Percentiles rank a stretch among this genome's conserved stretches.
Conservation (phyloP, 1,140 invertebrate genomes). For the Nixonia krombeini region DNA sequence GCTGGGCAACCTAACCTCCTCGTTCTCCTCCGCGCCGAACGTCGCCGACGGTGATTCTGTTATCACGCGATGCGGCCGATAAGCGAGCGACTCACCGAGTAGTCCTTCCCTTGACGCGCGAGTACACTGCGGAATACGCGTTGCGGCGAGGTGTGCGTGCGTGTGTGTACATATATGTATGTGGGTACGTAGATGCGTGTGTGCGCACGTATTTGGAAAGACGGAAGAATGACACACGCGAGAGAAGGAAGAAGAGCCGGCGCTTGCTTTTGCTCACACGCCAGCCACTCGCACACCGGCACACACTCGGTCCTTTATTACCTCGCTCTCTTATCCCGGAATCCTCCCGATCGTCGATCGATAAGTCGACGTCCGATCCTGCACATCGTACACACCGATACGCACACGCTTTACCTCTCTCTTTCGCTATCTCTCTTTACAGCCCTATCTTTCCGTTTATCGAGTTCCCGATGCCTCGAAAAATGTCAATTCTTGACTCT, state of each 20-base stretch:
- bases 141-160: too few relatives aligned
- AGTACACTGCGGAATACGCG: too few relatives aligned
- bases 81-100: not conserved
- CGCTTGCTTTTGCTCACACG: conserved; percentile 1
- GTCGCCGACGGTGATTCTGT: not conserved
- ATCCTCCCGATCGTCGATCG: conserved; percentile 11
- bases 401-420: not conserved
- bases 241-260: conserved; percentile 10
- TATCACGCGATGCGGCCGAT: too few relatives aligned
- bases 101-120: not conserved
- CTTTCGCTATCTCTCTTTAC: not conserved
- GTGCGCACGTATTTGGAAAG: not conserved
- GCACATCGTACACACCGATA: conserved; percentile 1
- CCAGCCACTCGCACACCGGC: not conserved
- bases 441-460: too few relatives aligned
- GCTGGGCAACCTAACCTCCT: conserved; percentile 8
- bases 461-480: not conserved
- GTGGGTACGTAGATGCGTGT: too few relatives aligned
- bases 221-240: conserved; percentile 1
- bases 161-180: too few relatives aligned
- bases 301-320: conserved; percentile 3
- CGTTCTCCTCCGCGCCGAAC: not conserved
- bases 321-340: conserved; percentile 18
- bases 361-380: conserved; percentile 3
- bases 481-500: conserved; percentile 2